Evolutionary conservation across 2,113 vertebrate species (phyloP), one percentile per base, ranked within the genome.

Genomic region (Trinectes maculatus): DNA sequence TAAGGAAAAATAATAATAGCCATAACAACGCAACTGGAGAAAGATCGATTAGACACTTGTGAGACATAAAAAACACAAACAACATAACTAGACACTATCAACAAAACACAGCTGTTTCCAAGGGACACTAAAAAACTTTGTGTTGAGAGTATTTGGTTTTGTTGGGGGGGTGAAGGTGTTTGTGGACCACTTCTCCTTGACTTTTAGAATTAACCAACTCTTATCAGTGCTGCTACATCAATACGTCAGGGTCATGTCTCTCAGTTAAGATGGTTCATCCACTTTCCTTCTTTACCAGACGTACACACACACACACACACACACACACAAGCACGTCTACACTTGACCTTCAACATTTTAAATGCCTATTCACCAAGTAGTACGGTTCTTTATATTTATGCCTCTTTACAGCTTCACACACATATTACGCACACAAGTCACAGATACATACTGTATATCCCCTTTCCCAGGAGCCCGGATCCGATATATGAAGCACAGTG

Each of bases 401-500:
- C 18, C 19, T 8, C 6, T 67, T 72, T 59, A 49, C 43, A 71
- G 24, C 12, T 24, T 33, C 21, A 63, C 39, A 48, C 26, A 46
- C 47, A 67, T 3, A 33, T 33, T 24, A 54, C 3, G 69, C 18
- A 57, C 24, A 65, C 21, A 61, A 24, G 53, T 44, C 44, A 33
- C 36, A 48, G 25, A 48, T 31, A 61, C 42, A 64, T 36, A 46
- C 58, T 75, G 49, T 63, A 83, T 83, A 85, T 87, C 82, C 77
- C 83, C 74, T 85, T 87, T 91, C 84, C 82, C 70, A 85, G 81
- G 81, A 73, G 80, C 48, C 21, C 43, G 80, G 89, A 90, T 82
- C 62, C 81, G 86, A 92, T 89, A 74, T 85, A 92, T 82, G 92
- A 92, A 91, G 85, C 75, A 64, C 52, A 87, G 77, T 71, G 71